A percentile compares a stretch with the other conserved stretches of the same genome.
Conservation (phyloP, 2,113 vertebrate genomes). For the Pygoscelis adeliae region DNA sequence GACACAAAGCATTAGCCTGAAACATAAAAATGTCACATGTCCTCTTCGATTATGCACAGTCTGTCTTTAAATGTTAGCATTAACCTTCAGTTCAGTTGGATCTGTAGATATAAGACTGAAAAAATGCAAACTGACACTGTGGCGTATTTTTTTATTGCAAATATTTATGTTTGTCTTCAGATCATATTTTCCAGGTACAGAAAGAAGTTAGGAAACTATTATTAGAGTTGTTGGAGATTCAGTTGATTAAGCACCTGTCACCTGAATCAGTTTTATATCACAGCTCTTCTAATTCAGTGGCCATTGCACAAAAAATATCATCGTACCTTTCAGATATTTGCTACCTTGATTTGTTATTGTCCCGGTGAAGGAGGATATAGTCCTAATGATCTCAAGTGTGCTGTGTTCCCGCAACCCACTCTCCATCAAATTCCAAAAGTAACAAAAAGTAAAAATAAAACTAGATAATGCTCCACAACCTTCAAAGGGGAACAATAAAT, state of each 20-base stretch:
- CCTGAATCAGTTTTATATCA: slow-evolving; percentile 16
- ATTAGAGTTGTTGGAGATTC: background rate
- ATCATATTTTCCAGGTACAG: slow-evolving; percentile 19
- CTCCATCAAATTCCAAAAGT: background rate
- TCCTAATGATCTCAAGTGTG: background rate
- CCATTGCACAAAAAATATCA: background rate
- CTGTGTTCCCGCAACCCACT: background rate
- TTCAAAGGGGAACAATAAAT: background rate
- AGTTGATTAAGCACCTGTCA: background rate
- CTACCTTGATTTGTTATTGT: background rate
- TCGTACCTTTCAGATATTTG: background rate
- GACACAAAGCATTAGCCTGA: slow-evolving; percentile 16
- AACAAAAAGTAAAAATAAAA: background rate
- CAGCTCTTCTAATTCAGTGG: slow-evolving; percentile 18
- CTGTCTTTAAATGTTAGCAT: slow-evolving; percentile 50
- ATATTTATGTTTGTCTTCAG: slow-evolving; percentile 33
- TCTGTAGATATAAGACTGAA: background rate
- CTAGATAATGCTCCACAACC: background rate
- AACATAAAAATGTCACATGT: slow-evolving; percentile 29
- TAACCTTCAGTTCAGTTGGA: slow-evolving; percentile 45
- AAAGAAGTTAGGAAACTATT: slow-evolving; percentile 2
- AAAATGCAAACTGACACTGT: background rate
- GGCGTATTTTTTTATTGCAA: background rate
- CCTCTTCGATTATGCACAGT: slow-evolving; percentile 21
- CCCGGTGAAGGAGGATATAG: background rate